phyloP scores from a whole-genome alignment of 1,140 invertebrate genomes.

The Venturia canescens region DNA sequence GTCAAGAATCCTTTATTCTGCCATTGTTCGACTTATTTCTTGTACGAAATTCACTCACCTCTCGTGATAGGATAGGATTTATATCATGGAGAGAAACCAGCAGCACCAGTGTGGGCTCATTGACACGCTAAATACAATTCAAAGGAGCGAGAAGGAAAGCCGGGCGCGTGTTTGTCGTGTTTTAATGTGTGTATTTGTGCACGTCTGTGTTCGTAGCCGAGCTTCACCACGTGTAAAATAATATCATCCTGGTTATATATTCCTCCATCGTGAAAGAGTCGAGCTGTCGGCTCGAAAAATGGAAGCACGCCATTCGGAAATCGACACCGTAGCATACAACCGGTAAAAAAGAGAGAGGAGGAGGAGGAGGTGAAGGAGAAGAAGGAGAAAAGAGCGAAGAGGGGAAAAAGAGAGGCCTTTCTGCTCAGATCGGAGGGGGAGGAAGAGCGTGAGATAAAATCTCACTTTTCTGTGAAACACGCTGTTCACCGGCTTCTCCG shows the following conservation, averaged over 20 bases:
- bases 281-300: constrained; percentile 49
- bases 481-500: constrained; percentile 38
- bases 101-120: constrained; percentile 54
- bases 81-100: constrained; percentile 30
- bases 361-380: constrained; percentile 29
- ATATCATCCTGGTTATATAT: constrained; percentile 54
- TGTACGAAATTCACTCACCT: neutral
- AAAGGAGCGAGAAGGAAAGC: constrained; percentile 26
- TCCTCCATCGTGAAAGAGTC: constrained; percentile 37
- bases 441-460: constrained; percentile 59
- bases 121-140: constrained; percentile 59
- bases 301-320: constrained; percentile 58
- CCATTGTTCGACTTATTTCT: neutral
- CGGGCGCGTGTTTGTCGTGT: constrained; percentile 25
- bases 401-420: neutral
- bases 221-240: constrained; percentile 58
- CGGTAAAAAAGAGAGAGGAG: constrained; percentile 25
- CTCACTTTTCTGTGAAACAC: constrained; percentile 61
- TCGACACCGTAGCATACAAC: constrained; percentile 57
- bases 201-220: constrained; percentile 37
- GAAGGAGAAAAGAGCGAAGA: neutral
- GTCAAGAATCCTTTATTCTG: neutral
- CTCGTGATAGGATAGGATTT: neutral
- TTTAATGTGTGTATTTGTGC: neutral
- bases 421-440: constrained; percentile 40